These are phyloP conservation scores for Armadillidium nasatum DNA, from an alignment of 1,140 invertebrate genomes.

Conservation along the genomic window DNA sequence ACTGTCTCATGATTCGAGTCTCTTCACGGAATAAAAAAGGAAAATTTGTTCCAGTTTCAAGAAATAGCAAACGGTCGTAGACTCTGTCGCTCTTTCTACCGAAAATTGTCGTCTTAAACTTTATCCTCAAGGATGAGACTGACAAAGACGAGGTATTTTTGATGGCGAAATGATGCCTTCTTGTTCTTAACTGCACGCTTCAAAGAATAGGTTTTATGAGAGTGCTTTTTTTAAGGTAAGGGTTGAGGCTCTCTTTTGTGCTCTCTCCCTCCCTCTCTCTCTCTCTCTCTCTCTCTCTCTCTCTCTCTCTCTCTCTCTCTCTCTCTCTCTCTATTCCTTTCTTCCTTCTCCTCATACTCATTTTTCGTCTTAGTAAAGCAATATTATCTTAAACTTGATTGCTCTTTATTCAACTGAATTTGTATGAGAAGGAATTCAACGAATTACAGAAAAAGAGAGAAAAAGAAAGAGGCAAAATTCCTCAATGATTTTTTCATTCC, in stretches of 20 bases:
- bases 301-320: too few species aligned
- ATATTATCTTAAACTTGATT: constrained; percentile 14
- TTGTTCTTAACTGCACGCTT: constrained; percentile 9
- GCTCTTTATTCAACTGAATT: not conserved
- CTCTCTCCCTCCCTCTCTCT: too few species aligned
- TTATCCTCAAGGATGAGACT: constrained; percentile 2
- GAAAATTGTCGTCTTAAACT: not conserved
- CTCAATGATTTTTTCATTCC: not conserved
- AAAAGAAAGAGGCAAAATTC: not conserved
- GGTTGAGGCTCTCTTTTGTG: too few species aligned
- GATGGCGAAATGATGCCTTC: constrained; percentile 3
- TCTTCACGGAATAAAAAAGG: too few species aligned
- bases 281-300: too few species aligned
- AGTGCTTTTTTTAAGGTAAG: not conserved
- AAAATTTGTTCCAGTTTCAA: not conserved
- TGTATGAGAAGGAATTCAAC: not conserved
- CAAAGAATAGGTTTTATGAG: not conserved
- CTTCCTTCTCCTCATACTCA: too few species aligned
- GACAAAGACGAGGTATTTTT: constrained; percentile 11
- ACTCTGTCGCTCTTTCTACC: not conserved
- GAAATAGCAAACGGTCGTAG: not conserved
- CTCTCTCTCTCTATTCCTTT: too few species aligned
- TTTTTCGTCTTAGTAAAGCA: not conserved
- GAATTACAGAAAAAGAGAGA: not conserved
- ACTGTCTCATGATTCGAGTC: not conserved